Evolutionary conservation across 1,140 invertebrate species (phyloP), one percentile per base, ranked within the genome.

Genomic region (Linepithema humile): DNA sequence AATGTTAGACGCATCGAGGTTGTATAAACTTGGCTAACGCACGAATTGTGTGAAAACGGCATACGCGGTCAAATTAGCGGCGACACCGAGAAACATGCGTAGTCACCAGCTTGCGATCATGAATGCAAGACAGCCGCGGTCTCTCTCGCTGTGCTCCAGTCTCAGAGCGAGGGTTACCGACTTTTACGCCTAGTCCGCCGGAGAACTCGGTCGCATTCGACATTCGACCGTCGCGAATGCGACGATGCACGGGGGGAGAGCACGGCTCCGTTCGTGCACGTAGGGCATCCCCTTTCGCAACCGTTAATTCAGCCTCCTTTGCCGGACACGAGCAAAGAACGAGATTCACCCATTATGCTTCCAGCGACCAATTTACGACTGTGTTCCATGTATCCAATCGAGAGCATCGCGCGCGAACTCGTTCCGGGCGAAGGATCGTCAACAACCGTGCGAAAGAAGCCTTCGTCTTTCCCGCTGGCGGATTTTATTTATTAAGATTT

Each of bases 131-230:
- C 53, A 26, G 43, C 35, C 26, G 40, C 10, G 38, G 50, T 9
- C 43, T 45, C 64, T 55, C 53, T 82, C 65, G 77, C 50, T 20
- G 82, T 64, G 73, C 73, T 26, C 32, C 50, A 38, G 62, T 85
- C 59, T 12, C 10, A 15, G 40, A 83, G 82, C 32, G 9, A 38
- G 73, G 32, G 6, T 45, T 64, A 80, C 78, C 72, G 77, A 88
- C 85, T 88, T 91, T 88, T 91, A 87, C 87, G 85, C 83, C 85
- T 84, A 67, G 86, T 83, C 86, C 70, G 84, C 87, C 59, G 75
- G 15, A 85, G 86, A 91, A 91, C 86, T 91, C 90, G 90, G 90
- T 88, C 91, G 88, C 78, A 85, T 85, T 90, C 84, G 88, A 90
- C 82, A 83, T 87, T 84, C 75, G 62, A 85, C 57, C 53, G 73